Evolutionary conservation across 2,888 invertebrate genomes (phyloP), one percentile per base, ranked within the genome.

Genomic region (Hylaea fasciaria): DNA sequence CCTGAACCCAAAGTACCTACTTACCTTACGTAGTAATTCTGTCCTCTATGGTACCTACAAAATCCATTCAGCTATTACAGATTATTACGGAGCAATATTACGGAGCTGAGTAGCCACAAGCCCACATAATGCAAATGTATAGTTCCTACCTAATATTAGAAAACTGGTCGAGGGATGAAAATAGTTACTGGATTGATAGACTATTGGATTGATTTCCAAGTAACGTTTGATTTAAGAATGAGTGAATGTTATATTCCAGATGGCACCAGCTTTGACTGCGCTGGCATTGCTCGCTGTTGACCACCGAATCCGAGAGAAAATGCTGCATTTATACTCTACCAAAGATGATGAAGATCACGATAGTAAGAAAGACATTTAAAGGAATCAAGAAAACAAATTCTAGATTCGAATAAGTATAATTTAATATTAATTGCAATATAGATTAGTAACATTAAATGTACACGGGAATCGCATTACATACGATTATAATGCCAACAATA

Each of bases 401-500:
- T 61, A 32, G 59, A 59, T 65, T 67, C 32, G 61, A 69, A 65
- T 70, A 64, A 63, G 63, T 70, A 70, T 71, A 69, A 65, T 69
- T 66, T 65, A 57, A 62, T 48, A 62, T 63, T 61, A 68, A 43
- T 59, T 69, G 59, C 65, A 65, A 71, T 79, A 76, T 73, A 80
- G 73, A 69, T 76, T 71, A 76, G 68, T 81, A 79, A 83, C 80
- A 77, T 80, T 74, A 77, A 76, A 78, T 76, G 69, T 72, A 79
- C 76, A 74, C 48, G 74, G 69, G 68, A 71, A 77, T 70, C 85
- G 86, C 76, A 87, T 86, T 76, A 79, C 63, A 87, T 86, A 83
- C 86, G 82, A 80, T 82, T 65, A 65, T 76, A 81, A 75, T 77
- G 76, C 80, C 77, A 83, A 85, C 82, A 83, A 81, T 84, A 48